Conservation (phyloP, 2,797 vertebrate genomes). For the Ctenopoma multispine region DNA sequence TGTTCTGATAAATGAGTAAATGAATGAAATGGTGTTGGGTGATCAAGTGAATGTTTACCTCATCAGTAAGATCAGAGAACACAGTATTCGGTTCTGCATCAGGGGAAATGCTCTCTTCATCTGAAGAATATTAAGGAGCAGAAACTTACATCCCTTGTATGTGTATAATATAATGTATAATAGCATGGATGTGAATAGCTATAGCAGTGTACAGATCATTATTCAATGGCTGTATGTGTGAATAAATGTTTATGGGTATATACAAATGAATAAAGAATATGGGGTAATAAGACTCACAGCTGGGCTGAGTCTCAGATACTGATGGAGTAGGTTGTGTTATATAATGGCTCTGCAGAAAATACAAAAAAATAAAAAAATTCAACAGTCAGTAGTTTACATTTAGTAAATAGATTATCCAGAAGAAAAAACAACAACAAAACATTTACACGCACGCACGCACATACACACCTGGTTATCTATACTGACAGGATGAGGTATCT, state of each 20-base stretch:
- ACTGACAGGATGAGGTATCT: neutral
- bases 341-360: constrained; percentile 34
- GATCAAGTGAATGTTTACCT: constrained; percentile 38
- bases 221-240: neutral
- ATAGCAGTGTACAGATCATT: too few species aligned
- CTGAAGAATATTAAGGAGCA: constrained; percentile 25
- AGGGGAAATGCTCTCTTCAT: neutral
- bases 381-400: neutral
- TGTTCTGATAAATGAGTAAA: neutral
- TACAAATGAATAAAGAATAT: neutral
- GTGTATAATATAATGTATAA: neutral
- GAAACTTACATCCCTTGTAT: neutral
- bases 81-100: constrained; percentile 9
- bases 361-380: neutral
- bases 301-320: constrained; percentile 16
- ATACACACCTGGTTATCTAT: constrained; percentile 59
- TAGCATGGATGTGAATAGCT: neutral
- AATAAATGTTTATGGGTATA: neutral
- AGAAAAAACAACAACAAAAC: neutral
- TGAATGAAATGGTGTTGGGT: neutral
- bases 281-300: constrained; percentile 43
- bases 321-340: neutral
- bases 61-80: accelerated
- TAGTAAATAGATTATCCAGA: neutral
- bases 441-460: constrained; percentile 17